Evolutionary conservation across 2,113 vertebrate species (phyloP).

Genomic region (Craseonycteris thonglongyai): DNA sequence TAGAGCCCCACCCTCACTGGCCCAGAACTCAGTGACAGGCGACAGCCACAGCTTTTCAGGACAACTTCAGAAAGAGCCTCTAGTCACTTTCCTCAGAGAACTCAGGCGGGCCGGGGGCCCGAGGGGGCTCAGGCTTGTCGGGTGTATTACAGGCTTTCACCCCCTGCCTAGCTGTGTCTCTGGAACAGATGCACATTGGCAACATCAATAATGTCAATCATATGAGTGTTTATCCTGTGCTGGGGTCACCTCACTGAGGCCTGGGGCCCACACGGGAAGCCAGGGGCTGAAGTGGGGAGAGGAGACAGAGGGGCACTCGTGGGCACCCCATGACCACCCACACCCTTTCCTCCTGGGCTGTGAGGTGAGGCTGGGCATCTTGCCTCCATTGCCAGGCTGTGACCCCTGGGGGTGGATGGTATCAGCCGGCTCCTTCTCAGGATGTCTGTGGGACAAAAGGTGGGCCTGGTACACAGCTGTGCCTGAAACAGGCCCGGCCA

Average conservation of each 20-base stretch:
- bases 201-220: no score
- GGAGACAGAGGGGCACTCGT: not conserved
- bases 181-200: not conserved
- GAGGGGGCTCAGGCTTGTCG: rapidly evolving
- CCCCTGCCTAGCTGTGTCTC: not conserved
- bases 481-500: no score
- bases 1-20: not conserved
- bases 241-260: not conserved
- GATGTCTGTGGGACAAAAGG: not conserved
- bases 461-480: not conserved
- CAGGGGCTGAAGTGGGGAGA: not conserved
- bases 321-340: not conserved
- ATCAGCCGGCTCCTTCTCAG: rapidly evolving
- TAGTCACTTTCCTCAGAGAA: not conserved
- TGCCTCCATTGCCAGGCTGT: not conserved
- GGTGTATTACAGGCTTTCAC: not conserved
- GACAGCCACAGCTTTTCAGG: not conserved
- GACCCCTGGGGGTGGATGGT: no score
- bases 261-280: rapidly evolving
- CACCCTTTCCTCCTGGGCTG: not conserved
- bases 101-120: not conserved
- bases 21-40: not conserved
- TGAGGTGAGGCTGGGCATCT: rapidly evolving
- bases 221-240: rapidly evolving
- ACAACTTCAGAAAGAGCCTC: not conserved